phyloP scores from a whole-genome alignment of 2,888 invertebrate species.

The Ashinkailepas kermadecensis region DNA sequence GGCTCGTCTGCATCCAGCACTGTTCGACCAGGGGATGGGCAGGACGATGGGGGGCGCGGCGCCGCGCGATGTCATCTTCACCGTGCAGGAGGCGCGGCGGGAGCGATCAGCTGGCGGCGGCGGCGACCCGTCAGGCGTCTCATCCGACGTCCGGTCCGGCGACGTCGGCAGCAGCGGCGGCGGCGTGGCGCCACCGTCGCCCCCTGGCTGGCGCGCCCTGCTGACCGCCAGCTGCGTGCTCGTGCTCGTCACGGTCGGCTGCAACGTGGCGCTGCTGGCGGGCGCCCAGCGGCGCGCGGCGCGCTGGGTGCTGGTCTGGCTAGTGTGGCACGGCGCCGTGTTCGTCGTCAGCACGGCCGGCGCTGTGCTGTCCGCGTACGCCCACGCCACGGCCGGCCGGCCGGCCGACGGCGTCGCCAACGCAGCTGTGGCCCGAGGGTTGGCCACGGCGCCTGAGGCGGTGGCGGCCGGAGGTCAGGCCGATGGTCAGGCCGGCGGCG shows the following conservation, averaged over 20 bases:
- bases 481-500: not conserved
- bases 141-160: not conserved
- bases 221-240: not conserved
- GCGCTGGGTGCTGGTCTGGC: not conserved
- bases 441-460: not conserved
- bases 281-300: not conserved
- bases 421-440: no score
- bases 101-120: not conserved
- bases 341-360: not conserved
- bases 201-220: not conserved
- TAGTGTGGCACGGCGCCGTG: constrained; percentile 14
- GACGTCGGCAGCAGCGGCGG: not conserved
- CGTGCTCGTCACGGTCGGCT: not conserved
- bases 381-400: not conserved
- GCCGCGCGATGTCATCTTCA: not conserved
- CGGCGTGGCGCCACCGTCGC: not conserved
- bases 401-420: no score
- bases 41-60: not conserved
- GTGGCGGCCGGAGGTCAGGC: not conserved
- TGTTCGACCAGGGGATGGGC: not conserved
- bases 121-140: no score
- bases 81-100: not conserved
- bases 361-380: not conserved
- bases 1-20: not conserved
- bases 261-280: not conserved